Evolutionary conservation across 2,888 invertebrate genomes (phyloP), one percentile per base, ranked within the genome.

Genomic region (Callyntrura guangdongensis): DNA sequence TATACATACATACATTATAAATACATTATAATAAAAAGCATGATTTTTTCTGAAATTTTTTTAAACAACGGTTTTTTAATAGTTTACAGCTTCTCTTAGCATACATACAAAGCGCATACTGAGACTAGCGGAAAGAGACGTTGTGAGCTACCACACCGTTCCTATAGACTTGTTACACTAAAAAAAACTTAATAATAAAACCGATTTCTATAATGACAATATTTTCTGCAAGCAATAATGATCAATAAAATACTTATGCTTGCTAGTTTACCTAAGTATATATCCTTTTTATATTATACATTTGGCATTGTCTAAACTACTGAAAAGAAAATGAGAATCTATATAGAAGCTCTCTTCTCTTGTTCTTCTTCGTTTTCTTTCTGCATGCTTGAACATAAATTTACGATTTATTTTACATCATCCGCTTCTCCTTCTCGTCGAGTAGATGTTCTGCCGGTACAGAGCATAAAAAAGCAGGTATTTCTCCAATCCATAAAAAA

Each of bases 401-500:
- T 69, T 36, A 14, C 20, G 11, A 87, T 81, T 87, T 81, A 77
- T 77, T 77, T 53, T 56, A n/a, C 53, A 77, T 81, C 27, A 81
- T 79, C 45, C 74, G 22, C 17, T 61, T 3, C 20, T 36, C 6
- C 36, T 36, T 6, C 36, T 36, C 36, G 36, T 36, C 3, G 2
- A 36, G 36, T 36, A 12, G 53, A 9, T 53, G 11, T 12, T 3
- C 14, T 12, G n/a, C n/a, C 53, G 36, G 17, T 1, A 49, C 9
- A n/a, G 47, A 20, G 11, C 14, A 36, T 36, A 36, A 36, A 22
- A 69, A 64, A 81, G 61, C 81, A 81, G 67, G 67, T 81, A 81
- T 87, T 87, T 86, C 22, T 49, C 67, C 87, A 81, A 81, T 87
- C 81, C 87, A 79, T 87, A 86, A 45, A 87, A 81, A 87, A 22